Evolutionary conservation across 37 sponge, comb jelly and placozoan genomes (phyloP).

Genomic region (Eunapius fragilis): DNA sequence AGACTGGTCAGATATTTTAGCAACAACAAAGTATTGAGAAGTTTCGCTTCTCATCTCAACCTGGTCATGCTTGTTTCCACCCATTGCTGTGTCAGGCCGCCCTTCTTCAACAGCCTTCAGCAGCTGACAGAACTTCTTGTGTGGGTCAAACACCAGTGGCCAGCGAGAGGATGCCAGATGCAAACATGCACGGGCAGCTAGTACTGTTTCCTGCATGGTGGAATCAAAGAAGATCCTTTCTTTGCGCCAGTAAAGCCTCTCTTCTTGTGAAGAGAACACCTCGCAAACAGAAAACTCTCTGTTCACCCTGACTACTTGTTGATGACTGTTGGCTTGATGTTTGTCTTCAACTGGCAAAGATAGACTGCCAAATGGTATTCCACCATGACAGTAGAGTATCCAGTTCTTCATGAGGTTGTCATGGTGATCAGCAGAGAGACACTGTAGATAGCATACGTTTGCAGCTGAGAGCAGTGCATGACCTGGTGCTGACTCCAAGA

Average conservation of each 20-base stretch:
- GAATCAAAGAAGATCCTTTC: slow-evolving; percentile 40
- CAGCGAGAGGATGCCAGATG: background rate
- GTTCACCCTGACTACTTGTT: slow-evolving; percentile 28
- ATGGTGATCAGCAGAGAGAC: slow-evolving; percentile 34
- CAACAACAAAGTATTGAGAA: background rate
- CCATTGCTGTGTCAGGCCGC: background rate
- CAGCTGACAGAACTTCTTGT: slow-evolving; percentile 23
- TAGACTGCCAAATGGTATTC: slow-evolving; percentile 29
- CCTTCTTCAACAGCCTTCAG: background rate
- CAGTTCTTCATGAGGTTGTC: slow-evolving; percentile 41
- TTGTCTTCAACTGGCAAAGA: background rate
- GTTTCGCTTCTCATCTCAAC: background rate
- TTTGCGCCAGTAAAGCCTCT: slow-evolving; percentile 39
- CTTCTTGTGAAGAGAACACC: slow-evolving; percentile 32
- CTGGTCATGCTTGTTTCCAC: background rate
- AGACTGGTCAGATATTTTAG: background rate
- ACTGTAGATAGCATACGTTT: slow-evolving; percentile 33
- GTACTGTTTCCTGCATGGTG: slow-evolving; percentile 10
- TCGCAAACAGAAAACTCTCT: slow-evolving; percentile 22
- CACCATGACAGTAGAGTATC: slow-evolving; percentile 64
- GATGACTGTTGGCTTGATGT: background rate
- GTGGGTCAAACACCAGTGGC: slow-evolving; percentile 73
- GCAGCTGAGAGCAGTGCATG: slow-evolving; percentile 61
- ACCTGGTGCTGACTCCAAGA: slow-evolving; percentile 40
- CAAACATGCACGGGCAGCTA: slow-evolving; percentile 4